phyloP scores from a whole-genome alignment of 2,113 vertebrate species.

The Candoia aspera region DNA sequence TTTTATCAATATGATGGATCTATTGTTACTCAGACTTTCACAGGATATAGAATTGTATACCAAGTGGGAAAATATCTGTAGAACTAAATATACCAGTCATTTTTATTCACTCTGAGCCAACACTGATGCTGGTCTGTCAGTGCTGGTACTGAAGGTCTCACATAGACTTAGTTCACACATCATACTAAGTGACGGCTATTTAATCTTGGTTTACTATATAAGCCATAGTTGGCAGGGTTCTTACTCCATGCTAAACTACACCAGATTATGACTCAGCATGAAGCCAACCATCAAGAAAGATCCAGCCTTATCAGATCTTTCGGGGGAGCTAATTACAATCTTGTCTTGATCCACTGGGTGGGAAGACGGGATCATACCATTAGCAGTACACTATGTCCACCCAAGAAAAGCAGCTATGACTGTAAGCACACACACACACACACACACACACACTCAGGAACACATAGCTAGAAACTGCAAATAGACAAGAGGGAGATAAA shows the following conservation, averaged over 20 bases:
- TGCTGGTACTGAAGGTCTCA: background rate
- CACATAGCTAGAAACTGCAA: background rate
- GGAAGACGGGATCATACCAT: background rate
- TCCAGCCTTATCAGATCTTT: background rate
- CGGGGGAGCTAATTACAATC: background rate
- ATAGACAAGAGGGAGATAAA: background rate
- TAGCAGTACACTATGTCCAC: background rate
- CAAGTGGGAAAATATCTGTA: background rate
- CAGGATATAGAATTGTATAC: background rate
- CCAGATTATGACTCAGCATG: background rate
- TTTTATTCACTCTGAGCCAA: background rate
- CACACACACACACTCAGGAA: background rate
- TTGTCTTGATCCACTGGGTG: background rate
- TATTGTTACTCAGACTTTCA: conserved; percentile 9
- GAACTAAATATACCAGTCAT: background rate
- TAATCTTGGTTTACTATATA: background rate
- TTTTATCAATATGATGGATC: conserved; percentile 18
- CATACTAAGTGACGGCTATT: background rate
- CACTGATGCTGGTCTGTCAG: background rate
- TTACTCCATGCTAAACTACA: background rate
- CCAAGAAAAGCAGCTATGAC: background rate
- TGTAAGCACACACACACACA: background rate
- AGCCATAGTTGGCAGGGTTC: background rate
- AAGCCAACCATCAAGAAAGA: background rate
- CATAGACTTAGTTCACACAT: background rate